A percentile compares a stretch with the other conserved stretches of the same genome.
These are phyloP conservation scores for Bunonema sp. DNA, from an alignment of 2,888 invertebrate species.

Conservation along the genomic window DNA sequence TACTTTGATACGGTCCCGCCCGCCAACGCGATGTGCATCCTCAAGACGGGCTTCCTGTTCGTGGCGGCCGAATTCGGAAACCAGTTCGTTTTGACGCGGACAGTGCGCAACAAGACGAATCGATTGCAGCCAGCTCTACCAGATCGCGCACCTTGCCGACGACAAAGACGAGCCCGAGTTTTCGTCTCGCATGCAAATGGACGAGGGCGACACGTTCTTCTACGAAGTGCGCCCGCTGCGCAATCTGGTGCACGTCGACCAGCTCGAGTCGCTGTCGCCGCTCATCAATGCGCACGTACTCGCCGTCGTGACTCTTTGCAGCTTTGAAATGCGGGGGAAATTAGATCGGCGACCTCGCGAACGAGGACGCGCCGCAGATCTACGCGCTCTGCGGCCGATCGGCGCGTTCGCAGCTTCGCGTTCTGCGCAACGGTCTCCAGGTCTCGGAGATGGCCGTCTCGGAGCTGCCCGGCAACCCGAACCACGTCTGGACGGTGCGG, in stretches of 20 bases:
- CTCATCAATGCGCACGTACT: slow-evolving; percentile 13
- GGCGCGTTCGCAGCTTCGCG: slow-evolving; percentile 70
- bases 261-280: slow-evolving; percentile 30
- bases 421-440: slow-evolving; percentile 80
- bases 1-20: slow-evolving; percentile 98
- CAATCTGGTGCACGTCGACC: slow-evolving; percentile 82
- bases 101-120: background rate
- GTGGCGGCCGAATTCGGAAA: slow-evolving; percentile 97
- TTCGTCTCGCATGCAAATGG: slow-evolving; percentile 67
- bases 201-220: slow-evolving; percentile 96
- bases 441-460: slow-evolving; percentile 99
- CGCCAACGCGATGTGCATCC: slow-evolving; percentile 84
- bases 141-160: slow-evolving; percentile 96
- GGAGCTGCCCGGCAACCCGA: slow-evolving; percentile 95
- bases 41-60: slow-evolving; percentile 94
- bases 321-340: background rate
- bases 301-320: background rate
- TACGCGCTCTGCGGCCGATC: slow-evolving; percentile 90
- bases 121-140: slow-evolving; percentile 77
- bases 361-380: slow-evolving; percentile 94
- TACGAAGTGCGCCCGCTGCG: slow-evolving; percentile 81
- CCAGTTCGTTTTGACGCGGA: slow-evolving; percentile 64
- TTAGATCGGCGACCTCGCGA: slow-evolving; percentile 57
- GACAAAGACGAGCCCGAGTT: slow-evolving; percentile 97
- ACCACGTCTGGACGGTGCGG: slow-evolving; percentile 98